A percentile compares a stretch with the other conserved stretches of the same genome.
Evolutionary conservation across 2,797 vertebrate genomes (phyloP).

Genomic region (Brachyalestes nurse): DNA sequence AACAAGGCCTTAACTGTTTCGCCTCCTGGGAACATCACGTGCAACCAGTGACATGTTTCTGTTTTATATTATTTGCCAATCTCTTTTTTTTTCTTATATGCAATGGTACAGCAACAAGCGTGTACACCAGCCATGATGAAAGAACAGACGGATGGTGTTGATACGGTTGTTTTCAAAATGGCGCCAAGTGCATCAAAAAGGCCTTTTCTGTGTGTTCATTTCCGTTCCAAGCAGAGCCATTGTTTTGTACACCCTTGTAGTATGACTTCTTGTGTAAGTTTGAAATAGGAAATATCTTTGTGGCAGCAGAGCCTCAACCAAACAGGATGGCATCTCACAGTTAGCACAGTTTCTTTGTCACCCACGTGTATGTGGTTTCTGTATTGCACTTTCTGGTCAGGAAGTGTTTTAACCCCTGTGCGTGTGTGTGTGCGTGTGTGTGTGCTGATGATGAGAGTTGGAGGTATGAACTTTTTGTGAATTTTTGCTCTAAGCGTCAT

Average conservation of each 20-base stretch:
- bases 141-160: neutral
- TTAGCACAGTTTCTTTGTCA: slow-evolving; percentile 75
- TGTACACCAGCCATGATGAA: neutral
- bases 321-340: slow-evolving; percentile 59
- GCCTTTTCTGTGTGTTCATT: slow-evolving; percentile 12
- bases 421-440: neutral
- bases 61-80: slow-evolving; percentile 12
- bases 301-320: slow-evolving; percentile 58
- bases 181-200: slow-evolving; percentile 29
- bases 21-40: slow-evolving; percentile 9
- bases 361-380: slow-evolving; percentile 75
- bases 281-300: slow-evolving; percentile 60
- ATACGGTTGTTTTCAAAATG: slow-evolving; percentile 19
- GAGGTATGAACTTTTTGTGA: slow-evolving; percentile 10
- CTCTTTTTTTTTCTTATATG: neutral
- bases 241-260: slow-evolving; percentile 42
- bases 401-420: slow-evolving; percentile 67
- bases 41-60: slow-evolving; percentile 9
- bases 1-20: slow-evolving; percentile 38
- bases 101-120: neutral
- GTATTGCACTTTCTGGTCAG: slow-evolving; percentile 67
- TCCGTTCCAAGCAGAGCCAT: slow-evolving; percentile 37
- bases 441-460: neutral
- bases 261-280: slow-evolving; percentile 54
- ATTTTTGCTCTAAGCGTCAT: neutral